Base-by-base conservation (phyloP, 2,888 invertebrate genomes). In the Drosophila bunnanda region DNA sequence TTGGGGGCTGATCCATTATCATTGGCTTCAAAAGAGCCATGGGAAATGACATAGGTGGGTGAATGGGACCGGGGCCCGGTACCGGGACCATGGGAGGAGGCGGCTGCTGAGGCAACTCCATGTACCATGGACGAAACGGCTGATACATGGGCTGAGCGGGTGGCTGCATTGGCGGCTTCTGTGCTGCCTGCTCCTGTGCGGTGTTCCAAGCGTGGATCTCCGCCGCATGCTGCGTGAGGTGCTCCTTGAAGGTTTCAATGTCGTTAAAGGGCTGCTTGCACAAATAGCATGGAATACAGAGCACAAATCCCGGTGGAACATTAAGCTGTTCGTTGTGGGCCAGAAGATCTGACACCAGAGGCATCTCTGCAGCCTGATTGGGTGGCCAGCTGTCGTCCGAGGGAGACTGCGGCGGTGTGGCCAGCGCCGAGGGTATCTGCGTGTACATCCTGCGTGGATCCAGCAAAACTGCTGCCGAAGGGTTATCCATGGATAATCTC, bases 331-430 rank as follows among this genome's bases (percentile, higher is more conserved):
- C 43, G 12, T 32, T 67, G 22, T 38, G 43, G 15, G 50, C 25
- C 41, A 68, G 20, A 0, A 67, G 50, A 10, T 46, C 54, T 2
- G 61, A 55, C 5, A 62, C 36, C 9, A 60, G 10, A 0, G 84
- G 84, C 84, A 81, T 82, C 9, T 30, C 44, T n/a, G 5, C 39
- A 5, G 36, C 17, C 5, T 46, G 38, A 10, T 41, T 25, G 9
- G 15, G 12, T 10, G 36, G 55, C 55, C 41, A 34, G 15, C 39
- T 0, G 1, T 34, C 20, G 8, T 65, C 64, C 13, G 39, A 13
- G 2, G 81, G 76, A 0, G 81, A 79, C 32, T 66, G 65, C 1
- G 85, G 81, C 1, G 81, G 81, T 2, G 85, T 83, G 43, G 64
- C 50, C 17, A 77, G 34, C 1, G 62, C 13, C 4, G 46, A 15